Conservation (phyloP, 2,113 vertebrate species). For the Pseudorectes ferrugineus region DNA sequence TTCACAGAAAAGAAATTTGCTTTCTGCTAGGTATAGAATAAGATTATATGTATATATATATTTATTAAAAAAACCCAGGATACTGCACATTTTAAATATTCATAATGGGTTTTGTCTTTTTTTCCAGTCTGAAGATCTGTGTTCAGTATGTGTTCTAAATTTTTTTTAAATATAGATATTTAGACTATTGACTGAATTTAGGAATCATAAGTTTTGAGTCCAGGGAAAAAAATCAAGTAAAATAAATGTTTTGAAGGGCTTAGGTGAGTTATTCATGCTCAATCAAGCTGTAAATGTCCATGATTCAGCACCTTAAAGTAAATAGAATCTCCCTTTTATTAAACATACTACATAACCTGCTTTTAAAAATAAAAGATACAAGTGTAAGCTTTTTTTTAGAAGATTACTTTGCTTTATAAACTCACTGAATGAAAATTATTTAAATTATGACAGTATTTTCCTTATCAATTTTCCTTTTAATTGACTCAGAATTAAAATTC, state of each 20-base stretch:
- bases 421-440: background rate
- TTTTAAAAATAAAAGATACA: background rate
- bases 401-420: background rate
- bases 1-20: background rate
- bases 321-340: background rate
- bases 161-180: background rate
- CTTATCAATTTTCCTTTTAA: background rate
- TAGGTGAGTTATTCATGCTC: background rate
- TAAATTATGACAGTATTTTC: background rate
- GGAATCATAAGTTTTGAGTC: background rate
- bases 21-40: background rate
- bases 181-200: background rate
- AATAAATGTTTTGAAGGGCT: background rate
- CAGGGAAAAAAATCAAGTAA: background rate
- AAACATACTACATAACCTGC: background rate
- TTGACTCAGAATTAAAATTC: background rate
- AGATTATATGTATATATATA: slow-evolving; percentile 1
- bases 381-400: background rate
- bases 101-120: background rate
- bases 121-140: background rate
- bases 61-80: background rate
- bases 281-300: background rate
- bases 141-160: background rate
- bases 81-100: background rate
- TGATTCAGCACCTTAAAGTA: background rate